Conservation (phyloP, 2,113 vertebrate species). For the Pionites leucogaster region DNA sequence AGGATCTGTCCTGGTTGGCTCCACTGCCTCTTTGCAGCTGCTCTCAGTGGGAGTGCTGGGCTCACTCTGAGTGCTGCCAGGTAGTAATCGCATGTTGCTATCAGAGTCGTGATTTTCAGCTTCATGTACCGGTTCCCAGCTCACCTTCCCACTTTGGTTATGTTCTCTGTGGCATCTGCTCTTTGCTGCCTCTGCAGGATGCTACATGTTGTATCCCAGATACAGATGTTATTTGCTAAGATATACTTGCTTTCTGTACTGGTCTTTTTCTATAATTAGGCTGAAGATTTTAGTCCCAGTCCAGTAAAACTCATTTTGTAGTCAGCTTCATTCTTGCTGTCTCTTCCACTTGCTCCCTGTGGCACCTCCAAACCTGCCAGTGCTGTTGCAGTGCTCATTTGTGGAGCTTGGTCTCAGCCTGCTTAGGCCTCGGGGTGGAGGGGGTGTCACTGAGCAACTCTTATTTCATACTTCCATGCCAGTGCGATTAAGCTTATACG, state of each 20-base stretch:
- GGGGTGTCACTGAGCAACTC: not conserved
- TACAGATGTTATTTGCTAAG: not conserved
- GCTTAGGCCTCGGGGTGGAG: not conserved
- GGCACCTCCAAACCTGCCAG: not conserved
- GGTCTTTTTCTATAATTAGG: not conserved
- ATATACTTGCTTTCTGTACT: not conserved
- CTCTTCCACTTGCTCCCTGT: not conserved
- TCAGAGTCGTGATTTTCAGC: not conserved
- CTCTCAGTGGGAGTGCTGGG: not conserved
- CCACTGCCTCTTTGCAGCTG: not conserved
- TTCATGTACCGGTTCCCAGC: not conserved
- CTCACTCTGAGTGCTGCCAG: not conserved
- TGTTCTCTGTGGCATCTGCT: not conserved
- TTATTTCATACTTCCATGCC: not conserved
- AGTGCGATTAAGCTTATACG: not conserved
- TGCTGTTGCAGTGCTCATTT: not conserved
- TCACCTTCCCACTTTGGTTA: not conserved
- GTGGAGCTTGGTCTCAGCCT: not conserved
- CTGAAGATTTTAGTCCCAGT: not conserved
- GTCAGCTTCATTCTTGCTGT: not conserved
- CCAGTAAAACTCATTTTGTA: not conserved
- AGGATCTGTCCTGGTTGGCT: not conserved
- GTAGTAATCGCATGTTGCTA: accelerated
- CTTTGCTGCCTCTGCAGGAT: not conserved
- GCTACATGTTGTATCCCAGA: not conserved